Percentiles rank a stretch among this genome's conserved stretches.
These are phyloP conservation scores for Cylas formicarius DNA, from an alignment of 1,140 invertebrate genomes.

Conservation along the genomic window DNA sequence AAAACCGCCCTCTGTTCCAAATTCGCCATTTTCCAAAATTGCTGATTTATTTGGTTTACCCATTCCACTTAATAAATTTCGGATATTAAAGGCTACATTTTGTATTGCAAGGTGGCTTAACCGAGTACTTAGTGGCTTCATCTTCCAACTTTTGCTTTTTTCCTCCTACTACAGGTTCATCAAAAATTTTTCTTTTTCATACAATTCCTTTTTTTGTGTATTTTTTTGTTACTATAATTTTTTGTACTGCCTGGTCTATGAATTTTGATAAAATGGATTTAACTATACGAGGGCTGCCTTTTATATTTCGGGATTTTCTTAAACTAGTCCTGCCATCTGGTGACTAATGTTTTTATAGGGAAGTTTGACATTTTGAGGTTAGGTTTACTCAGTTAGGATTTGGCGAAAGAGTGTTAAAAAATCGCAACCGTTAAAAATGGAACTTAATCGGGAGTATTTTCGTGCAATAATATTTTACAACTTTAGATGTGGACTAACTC, in stretches of 20 bases:
- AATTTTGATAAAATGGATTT: conserved; percentile 5
- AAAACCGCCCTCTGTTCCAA: conserved; percentile 10
- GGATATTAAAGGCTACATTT: conserved; percentile 14
- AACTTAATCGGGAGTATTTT: too few species aligned
- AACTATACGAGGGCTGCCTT: too few species aligned
- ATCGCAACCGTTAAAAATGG: too few species aligned
- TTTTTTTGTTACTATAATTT: background rate
- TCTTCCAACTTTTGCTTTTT: conserved; percentile 9
- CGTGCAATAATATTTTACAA: too few species aligned
- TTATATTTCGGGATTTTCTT: too few species aligned
- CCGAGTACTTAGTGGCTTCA: conserved; percentile 6
- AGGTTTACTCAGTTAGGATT: too few species aligned
- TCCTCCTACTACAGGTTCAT: conserved; percentile 10
- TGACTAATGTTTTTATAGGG: too few species aligned
- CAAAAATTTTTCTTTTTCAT: conserved; percentile 13
- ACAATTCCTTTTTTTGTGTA: conserved; percentile 11
- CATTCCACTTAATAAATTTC: conserved; percentile 11
- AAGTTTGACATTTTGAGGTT: too few species aligned
- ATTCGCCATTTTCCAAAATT: conserved; percentile 11
- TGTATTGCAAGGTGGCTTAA: conserved; percentile 14
- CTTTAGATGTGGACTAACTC: too few species aligned
- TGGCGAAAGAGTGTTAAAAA: too few species aligned
- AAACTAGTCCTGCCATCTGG: too few species aligned
- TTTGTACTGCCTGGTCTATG: conserved; percentile 2
- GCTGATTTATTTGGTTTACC: conserved; percentile 14